phyloP scores from a whole-genome alignment of 2,113 vertebrate genomes.

The Polyodon spathula region DNA sequence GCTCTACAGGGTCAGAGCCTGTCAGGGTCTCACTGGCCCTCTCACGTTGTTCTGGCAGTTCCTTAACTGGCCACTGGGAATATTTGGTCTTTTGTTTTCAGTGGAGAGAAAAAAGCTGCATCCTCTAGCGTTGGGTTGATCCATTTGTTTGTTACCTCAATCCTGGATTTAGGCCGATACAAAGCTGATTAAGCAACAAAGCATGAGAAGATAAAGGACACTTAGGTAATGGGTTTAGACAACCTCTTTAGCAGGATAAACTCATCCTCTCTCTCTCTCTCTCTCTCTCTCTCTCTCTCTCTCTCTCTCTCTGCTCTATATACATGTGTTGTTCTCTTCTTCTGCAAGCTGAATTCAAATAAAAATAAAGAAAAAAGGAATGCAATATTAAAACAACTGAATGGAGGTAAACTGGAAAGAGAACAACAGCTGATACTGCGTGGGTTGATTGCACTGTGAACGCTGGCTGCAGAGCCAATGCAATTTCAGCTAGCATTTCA shows the following conservation, averaged over 20 bases:
- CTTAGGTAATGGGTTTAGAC: slow-evolving; percentile 74
- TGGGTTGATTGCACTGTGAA: no score
- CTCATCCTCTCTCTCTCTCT: slow-evolving; percentile 44
- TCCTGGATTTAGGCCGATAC: slow-evolving; percentile 73
- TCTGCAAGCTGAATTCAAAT: slow-evolving; percentile 30
- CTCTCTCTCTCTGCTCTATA: slow-evolving; percentile 46
- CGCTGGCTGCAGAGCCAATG: no score
- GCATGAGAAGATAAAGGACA: slow-evolving; percentile 66
- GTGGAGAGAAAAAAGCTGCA: slow-evolving; percentile 38
- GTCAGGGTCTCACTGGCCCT: background rate
- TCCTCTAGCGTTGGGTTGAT: slow-evolving; percentile 50
- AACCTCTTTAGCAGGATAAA: slow-evolving; percentile 54
- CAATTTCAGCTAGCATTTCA: no score
- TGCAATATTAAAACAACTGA: slow-evolving; percentile 24
- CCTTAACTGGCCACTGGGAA: slow-evolving; percentile 31
- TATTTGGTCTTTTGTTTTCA: slow-evolving; percentile 32
- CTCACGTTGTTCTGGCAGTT: slow-evolving; percentile 5
- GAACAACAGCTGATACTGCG: background rate
- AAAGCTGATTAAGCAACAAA: slow-evolving; percentile 78
- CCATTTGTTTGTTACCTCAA: slow-evolving; percentile 75
- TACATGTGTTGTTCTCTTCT: slow-evolving; percentile 56
- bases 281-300: slow-evolving; percentile 39
- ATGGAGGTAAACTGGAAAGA: slow-evolving; percentile 25
- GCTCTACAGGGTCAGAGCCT: background rate
- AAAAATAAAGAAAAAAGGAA: slow-evolving; percentile 17